Evolutionary conservation across 2,113 vertebrate species (phyloP).

Genomic region (Calypte anna): DNA sequence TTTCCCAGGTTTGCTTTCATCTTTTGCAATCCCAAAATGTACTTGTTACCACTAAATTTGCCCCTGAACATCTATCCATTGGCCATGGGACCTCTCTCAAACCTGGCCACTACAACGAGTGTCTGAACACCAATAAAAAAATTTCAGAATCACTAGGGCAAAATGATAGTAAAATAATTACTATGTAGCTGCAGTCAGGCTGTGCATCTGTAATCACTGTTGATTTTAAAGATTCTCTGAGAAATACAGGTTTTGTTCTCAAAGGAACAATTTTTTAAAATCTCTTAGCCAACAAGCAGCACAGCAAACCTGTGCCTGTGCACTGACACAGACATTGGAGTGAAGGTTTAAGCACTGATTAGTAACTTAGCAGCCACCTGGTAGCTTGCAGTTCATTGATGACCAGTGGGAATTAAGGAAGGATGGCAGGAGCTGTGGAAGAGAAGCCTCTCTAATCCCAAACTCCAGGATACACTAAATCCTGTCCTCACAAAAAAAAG

Average conservation of each 20-base stretch:
- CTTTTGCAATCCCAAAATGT: neutral
- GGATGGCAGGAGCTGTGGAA: neutral
- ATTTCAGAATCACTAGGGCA: neutral
- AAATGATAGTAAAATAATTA: neutral
- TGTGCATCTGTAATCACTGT: rapidly evolving
- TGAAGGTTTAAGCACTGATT: neutral
- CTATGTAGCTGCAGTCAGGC: neutral
- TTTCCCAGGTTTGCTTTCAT: neutral
- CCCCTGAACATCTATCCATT: neutral
- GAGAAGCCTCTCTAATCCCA: neutral
- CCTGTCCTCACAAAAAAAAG: neutral
- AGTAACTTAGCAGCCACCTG: neutral
- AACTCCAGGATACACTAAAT: neutral
- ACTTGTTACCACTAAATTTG: neutral
- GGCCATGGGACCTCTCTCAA: neutral
- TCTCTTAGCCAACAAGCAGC: neutral
- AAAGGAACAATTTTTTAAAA: neutral
- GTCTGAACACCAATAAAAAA: neutral
- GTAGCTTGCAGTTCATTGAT: neutral
- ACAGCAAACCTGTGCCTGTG: neutral
- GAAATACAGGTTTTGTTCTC: neutral
- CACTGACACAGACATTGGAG: neutral
- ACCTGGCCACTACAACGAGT: neutral
- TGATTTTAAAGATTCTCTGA: neutral
- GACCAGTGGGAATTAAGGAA: neutral